Conservation (phyloP, 2,888 invertebrate species). For the Eupithecia insigniata region DNA sequence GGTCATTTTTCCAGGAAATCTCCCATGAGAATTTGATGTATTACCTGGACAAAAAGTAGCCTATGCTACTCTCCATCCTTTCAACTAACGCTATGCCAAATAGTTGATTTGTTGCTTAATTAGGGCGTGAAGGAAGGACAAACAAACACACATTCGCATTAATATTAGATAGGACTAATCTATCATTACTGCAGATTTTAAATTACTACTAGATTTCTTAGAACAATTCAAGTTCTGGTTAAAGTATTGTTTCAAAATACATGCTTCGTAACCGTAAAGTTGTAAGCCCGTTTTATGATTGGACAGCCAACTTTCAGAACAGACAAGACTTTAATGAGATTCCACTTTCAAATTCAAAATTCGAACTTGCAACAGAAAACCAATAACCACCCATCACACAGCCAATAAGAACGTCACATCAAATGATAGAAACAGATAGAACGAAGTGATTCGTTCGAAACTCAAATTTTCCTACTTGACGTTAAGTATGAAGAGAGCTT, state of each 20-base stretch:
- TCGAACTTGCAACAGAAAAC: conserved; percentile 34
- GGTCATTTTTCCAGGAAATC: too few relatives aligned
- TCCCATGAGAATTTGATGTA: too few relatives aligned
- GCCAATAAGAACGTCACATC: conserved; percentile 39
- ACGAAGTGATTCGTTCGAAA: conserved; percentile 46
- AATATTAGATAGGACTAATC: too few relatives aligned
- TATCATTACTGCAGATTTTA: not conserved
- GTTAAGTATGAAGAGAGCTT: conserved; percentile 3
- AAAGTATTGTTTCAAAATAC: not conserved
- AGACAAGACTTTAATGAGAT: conserved; percentile 7
- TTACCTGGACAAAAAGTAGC: too few relatives aligned
- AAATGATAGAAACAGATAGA: conserved; percentile 38
- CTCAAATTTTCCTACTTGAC: conserved; percentile 30
- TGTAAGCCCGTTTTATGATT: not conserved
- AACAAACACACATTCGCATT: too few relatives aligned
- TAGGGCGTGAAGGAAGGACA: too few relatives aligned
- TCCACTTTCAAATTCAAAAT: conserved; percentile 31
- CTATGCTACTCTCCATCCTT: too few relatives aligned
- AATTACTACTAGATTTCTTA: not conserved
- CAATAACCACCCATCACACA: conserved; percentile 33
- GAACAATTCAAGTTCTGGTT: not conserved
- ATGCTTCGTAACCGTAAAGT: not conserved
- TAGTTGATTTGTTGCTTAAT: too few relatives aligned
- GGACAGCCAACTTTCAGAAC: not conserved
- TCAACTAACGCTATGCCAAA: too few relatives aligned